Conservation (phyloP, 2,797 vertebrate species). For the Odontamblyopus rebecca region DNA sequence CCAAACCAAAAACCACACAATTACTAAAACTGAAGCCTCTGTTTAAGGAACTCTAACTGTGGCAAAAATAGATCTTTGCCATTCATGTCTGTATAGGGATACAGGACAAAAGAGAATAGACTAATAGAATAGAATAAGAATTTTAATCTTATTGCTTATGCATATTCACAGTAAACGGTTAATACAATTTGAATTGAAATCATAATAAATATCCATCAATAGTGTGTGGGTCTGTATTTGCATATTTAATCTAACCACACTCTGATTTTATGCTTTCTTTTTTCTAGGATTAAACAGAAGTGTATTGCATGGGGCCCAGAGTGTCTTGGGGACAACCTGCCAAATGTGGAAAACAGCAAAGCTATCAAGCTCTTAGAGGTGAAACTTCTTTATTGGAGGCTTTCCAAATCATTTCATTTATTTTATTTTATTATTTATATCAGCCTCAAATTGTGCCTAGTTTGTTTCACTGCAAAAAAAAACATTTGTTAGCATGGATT, state of each 20-base stretch:
- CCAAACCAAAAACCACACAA: conserved; percentile 19
- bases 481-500: no score
- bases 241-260: background rate
- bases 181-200: background rate
- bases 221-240: no score
- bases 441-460: no score
- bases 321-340: conserved; percentile 82
- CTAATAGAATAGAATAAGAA: background rate
- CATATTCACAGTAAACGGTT: no score
- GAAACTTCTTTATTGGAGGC: conserved; percentile 24
- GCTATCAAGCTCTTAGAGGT: conserved; percentile 86
- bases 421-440: background rate
- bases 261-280: background rate
- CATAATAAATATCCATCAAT: background rate
- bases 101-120: background rate
- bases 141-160: no score
- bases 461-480: no score
- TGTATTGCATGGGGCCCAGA: conserved; percentile 74
- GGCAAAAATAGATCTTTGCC: background rate
- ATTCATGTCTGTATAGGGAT: background rate
- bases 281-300: conserved; percentile 77
- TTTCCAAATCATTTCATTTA: conserved; percentile 14
- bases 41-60: conserved; percentile 8
- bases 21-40: conserved; percentile 40
- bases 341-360: conserved; percentile 82